Conservation (phyloP, 2,113 vertebrate genomes). For the Oenanthe oenanthe region DNA sequence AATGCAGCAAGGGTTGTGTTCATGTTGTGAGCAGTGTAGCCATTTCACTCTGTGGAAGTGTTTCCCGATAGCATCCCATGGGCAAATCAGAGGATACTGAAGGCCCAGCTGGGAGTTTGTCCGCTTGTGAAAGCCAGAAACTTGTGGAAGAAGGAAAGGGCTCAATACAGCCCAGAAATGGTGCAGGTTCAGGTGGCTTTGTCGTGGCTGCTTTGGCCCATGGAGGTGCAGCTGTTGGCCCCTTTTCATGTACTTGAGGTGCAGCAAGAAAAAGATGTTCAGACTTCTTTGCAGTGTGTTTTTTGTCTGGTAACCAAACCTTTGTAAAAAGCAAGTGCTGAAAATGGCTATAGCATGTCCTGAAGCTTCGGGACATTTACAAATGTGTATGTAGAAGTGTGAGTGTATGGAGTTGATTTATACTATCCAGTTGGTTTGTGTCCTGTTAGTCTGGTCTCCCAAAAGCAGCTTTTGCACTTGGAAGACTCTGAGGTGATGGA, state of each 20-base stretch:
- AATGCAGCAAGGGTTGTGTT: constrained; percentile 30
- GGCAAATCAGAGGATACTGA: not conserved
- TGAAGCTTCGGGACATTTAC: not conserved
- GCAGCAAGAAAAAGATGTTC: not conserved
- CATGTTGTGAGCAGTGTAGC: not conserved
- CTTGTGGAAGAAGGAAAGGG: not conserved
- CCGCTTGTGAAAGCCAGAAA: not conserved
- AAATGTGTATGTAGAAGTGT: not conserved
- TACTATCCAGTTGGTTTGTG: not conserved
- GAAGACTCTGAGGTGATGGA: not conserved
- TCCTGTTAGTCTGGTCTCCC: not conserved
- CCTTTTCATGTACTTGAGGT: not conserved
- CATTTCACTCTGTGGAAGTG: not conserved
- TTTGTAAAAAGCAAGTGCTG: not conserved
- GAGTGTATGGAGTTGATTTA: not conserved
- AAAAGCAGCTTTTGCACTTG: not conserved
- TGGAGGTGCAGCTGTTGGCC: not conserved
- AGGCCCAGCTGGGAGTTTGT: not conserved
- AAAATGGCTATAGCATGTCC: not conserved
- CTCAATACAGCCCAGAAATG: not conserved
- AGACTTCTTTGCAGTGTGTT: not conserved
- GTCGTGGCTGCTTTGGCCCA: not conserved
- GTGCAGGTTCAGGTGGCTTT: not conserved
- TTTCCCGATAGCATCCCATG: not conserved
- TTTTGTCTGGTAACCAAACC: not conserved